phyloP scores from a whole-genome alignment of 2,797 vertebrate genomes.

The Hipposideros larvatus region DNA sequence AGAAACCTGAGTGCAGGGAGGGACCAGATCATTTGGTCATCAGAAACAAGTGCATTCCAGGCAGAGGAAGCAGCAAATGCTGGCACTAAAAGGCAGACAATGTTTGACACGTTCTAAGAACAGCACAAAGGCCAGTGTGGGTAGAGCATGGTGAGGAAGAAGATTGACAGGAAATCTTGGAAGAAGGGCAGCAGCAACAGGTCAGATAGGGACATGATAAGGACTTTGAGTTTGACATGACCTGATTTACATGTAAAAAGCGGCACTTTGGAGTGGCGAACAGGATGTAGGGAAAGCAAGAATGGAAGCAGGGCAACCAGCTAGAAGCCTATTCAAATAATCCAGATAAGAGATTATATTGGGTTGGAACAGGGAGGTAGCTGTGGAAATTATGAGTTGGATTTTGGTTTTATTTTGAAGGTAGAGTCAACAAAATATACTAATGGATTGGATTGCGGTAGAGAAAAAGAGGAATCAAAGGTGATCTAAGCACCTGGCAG shows the following conservation, averaged over 20 bases:
- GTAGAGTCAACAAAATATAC: not conserved
- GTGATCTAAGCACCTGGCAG: not conserved
- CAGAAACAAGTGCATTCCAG: not conserved
- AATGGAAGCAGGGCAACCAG: not conserved
- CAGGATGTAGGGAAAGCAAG: not conserved
- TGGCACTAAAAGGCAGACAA: not conserved
- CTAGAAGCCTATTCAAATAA: not conserved
- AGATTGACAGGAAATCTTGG: not conserved
- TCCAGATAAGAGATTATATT: not conserved
- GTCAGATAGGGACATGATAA: not conserved
- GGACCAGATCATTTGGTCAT: not conserved
- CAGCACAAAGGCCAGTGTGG: not conserved
- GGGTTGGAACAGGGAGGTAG: slow-evolving; percentile 14
- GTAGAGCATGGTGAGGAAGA: not conserved
- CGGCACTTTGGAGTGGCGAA: not conserved
- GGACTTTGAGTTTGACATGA: not conserved
- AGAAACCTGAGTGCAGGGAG: not conserved
- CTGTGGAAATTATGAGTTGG: not conserved
- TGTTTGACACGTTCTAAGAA: slow-evolving; percentile 34
- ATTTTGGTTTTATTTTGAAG: slow-evolving; percentile 50
- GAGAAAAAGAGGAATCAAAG: slow-evolving; percentile 16
- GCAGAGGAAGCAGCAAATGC: not conserved
- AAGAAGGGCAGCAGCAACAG: not conserved
- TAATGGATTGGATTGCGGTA: not conserved
- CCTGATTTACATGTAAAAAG: not conserved